These are phyloP conservation scores for Penaeus japonicus DNA, from an alignment of 1,140 invertebrate genomes.

Conservation along the genomic window DNA sequence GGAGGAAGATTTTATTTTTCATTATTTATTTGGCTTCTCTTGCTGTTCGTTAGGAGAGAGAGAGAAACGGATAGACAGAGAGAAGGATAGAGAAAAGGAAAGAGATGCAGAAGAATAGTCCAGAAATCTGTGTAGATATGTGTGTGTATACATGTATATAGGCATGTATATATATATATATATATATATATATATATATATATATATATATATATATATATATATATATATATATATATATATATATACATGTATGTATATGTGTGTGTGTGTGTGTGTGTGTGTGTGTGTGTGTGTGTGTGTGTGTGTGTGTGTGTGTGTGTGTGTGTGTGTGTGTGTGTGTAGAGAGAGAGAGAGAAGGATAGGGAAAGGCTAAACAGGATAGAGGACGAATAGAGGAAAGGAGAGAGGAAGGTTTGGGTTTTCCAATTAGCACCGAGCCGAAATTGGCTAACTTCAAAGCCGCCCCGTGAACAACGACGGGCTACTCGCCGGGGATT, in stretches of 20 bases:
- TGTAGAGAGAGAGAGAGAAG: background rate
- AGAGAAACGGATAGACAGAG: too few species aligned
- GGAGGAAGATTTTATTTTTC: background rate
- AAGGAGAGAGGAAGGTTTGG: background rate
- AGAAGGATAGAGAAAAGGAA: too few species aligned
- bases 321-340: background rate
- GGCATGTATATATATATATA: background rate
- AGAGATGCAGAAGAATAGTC: too few species aligned
- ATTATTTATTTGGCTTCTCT: background rate
- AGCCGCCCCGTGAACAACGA: background rate
- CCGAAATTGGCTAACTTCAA: conserved; percentile 11
- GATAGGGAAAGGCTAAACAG: background rate
- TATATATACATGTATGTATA: background rate
- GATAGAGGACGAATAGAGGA: background rate
- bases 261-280: background rate
- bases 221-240: background rate
- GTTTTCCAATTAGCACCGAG: conserved; percentile 6
- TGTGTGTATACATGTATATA: background rate
- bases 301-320: background rate
- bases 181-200: background rate
- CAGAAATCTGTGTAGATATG: too few species aligned
- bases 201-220: background rate
- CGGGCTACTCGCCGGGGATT: background rate
- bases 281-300: background rate
- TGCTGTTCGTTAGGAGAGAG: too few species aligned